phyloP scores from a whole-genome alignment of 2,888 invertebrate species.

The Caenorhabditis sp. region DNA sequence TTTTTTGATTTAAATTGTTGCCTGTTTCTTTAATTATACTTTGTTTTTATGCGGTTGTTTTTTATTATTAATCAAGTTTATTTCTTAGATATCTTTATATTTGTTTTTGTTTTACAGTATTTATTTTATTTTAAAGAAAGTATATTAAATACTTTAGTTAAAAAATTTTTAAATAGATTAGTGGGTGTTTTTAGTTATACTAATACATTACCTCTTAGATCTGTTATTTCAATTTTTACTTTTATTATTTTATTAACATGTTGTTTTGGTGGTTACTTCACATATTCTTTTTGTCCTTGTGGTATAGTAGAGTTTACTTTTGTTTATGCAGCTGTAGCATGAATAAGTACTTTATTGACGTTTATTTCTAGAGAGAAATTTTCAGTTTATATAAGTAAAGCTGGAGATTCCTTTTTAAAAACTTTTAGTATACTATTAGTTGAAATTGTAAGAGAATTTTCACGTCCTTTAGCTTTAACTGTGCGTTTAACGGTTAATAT shows the following conservation, averaged over 20 bases:
- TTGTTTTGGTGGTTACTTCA: slow-evolving; percentile 70
- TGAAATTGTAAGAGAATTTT: slow-evolving; percentile 60
- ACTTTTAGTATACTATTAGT: slow-evolving; percentile 56
- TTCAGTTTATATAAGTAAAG: slow-evolving; percentile 57
- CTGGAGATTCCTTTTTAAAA: slow-evolving; percentile 52
- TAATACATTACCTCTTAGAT: slow-evolving; percentile 43
- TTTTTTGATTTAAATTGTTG: slow-evolving; percentile 53
- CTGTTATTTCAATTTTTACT: slow-evolving; percentile 62
- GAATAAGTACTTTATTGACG: slow-evolving; percentile 54
- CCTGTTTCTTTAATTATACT: slow-evolving; percentile 51
- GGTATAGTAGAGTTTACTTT: slow-evolving; percentile 73
- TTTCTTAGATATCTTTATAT: slow-evolving; percentile 59
- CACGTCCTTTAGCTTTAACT: slow-evolving; percentile 60
- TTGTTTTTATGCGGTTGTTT: slow-evolving; percentile 43
- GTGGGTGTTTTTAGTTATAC: slow-evolving; percentile 57
- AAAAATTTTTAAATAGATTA: slow-evolving; percentile 53
- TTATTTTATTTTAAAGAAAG: slow-evolving; percentile 58
- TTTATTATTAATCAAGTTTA: slow-evolving; percentile 57
- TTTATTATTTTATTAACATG: slow-evolving; percentile 70
- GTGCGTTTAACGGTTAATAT: slow-evolving; percentile 64
- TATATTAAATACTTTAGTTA: slow-evolving; percentile 53
- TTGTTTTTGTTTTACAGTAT: slow-evolving; percentile 58
- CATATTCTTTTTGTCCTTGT: slow-evolving; percentile 61
- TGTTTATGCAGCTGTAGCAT: slow-evolving; percentile 71
- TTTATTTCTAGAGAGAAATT: slow-evolving; percentile 58